These are phyloP conservation scores for Stigmatopora argus DNA, from an alignment of 2,113 vertebrate genomes.

Conservation along the genomic window DNA sequence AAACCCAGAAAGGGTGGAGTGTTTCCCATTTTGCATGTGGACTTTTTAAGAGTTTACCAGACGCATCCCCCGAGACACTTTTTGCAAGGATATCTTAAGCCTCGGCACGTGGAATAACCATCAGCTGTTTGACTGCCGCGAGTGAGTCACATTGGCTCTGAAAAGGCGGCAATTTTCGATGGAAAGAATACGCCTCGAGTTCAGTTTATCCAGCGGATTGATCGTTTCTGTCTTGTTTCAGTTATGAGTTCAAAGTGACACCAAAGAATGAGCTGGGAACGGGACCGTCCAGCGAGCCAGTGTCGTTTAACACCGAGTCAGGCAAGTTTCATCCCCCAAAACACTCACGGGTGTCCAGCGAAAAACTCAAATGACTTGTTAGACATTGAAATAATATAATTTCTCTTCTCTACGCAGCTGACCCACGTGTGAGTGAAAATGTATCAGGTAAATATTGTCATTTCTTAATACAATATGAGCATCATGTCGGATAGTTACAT, in stretches of 20 bases:
- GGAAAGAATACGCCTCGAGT: not conserved
- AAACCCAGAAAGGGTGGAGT: constrained; percentile 25
- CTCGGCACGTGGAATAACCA: constrained; percentile 58
- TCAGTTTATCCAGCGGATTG: not conserved
- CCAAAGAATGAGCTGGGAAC: constrained; percentile 86
- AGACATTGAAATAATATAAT: not conserved
- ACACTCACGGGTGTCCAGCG: too few species aligned
- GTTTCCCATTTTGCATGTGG: constrained; percentile 44
- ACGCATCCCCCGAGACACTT: constrained; percentile 41
- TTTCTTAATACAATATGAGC: not conserved
- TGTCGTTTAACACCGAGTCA: constrained; percentile 90
- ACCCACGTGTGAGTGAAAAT: constrained; percentile 88
- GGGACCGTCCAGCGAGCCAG: constrained; percentile 81
- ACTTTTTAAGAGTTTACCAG: constrained; percentile 38
- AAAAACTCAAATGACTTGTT: not conserved
- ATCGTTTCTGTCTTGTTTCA: constrained; percentile 47
- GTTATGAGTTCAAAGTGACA: constrained; percentile 91
- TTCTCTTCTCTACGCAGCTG: constrained; percentile 70
- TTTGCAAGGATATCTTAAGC: constrained; percentile 55
- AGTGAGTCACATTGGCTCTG: constrained; percentile 23
- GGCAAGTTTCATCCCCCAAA: constrained; percentile 65
- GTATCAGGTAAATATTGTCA: constrained; percentile 77
- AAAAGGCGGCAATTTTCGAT: constrained; percentile 21
- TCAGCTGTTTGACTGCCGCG: constrained; percentile 32
- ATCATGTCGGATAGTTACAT: constrained; percentile 14